Conservation (phyloP, 1,140 invertebrate species). For the Tetraneura akinire region DNA sequence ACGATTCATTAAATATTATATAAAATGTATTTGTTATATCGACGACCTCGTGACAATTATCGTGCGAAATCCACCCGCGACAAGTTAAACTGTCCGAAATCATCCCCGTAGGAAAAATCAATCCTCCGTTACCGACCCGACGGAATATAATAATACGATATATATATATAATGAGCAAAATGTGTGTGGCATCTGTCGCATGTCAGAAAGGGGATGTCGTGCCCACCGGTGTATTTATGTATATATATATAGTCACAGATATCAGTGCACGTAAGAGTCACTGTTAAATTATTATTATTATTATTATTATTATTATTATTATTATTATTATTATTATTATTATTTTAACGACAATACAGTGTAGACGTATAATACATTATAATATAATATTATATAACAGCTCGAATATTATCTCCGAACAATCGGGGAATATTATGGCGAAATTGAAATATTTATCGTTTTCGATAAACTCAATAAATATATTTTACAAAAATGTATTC, state of each 20-base stretch:
- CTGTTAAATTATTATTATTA: background rate
- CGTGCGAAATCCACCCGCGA: background rate
- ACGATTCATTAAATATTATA: too few relatives aligned
- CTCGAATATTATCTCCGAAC: too few relatives aligned
- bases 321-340: background rate
- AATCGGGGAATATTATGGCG: too few relatives aligned
- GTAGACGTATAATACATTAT: too few relatives aligned
- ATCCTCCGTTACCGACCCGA: too few relatives aligned
- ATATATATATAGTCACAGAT: background rate
- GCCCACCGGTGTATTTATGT: background rate
- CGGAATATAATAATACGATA: background rate
- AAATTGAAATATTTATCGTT: too few relatives aligned
- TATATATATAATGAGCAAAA: conserved; percentile 8
- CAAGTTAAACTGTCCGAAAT: background rate
- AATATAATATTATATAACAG: too few relatives aligned
- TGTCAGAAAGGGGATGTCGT: background rate
- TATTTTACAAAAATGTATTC: too few relatives aligned
- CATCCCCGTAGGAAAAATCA: background rate
- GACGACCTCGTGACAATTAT: background rate
- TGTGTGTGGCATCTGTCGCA: conserved; percentile 32
- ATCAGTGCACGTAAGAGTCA: background rate
- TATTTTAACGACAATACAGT: too few relatives aligned
- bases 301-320: background rate
- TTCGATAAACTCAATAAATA: too few relatives aligned
- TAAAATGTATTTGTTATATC: background rate